Base-by-base conservation (phyloP, 92 coral and sea anemone genomes). In the Zoanthus solanderi region DNA sequence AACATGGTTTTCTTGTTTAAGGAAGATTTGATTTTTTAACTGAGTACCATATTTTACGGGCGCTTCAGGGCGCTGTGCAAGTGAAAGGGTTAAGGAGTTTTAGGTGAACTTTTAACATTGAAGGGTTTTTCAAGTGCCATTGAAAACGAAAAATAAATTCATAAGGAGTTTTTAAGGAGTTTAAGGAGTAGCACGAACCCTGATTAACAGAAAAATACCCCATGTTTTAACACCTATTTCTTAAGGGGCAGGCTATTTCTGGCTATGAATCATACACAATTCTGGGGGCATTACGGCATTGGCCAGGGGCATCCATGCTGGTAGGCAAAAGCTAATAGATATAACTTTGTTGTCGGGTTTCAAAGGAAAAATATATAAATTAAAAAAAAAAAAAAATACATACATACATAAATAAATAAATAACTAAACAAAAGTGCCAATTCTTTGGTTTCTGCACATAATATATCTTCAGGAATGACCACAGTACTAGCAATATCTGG, bases 401-500 rank as follows among this genome's bases (percentile, higher is more conserved):
- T 34, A 37, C 18, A 15, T 34, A 32, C 1, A 16, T 17, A 72
- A 16, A 37, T 72, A 31, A 3, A 34, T 18, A 72, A 73, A 78
- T 47, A 78, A n/a, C 8, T 11, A 45, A 17, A 23, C 23, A 18
- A 29, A 18, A 2, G 52, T 50, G 53, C 69, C 83, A 78, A 52
- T 47, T 18, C 48, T 58, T 78, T 78, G 83, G 53, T 78, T 58
- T 78, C 83, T 78, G 69, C 65, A n/a, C 48, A 34, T 52, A 32
- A 18, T 47, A 78, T 78, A 47, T 78, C 83, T 47, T 78, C 68
- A 53, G 46, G 42, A 47, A 78, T 78, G 23, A 78, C 67, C n/a
- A 78, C 68, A 78, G 53, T 28, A 30, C n/a, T 44, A 45, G 83
- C 44, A 58, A 78, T 32, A 78, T 78, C 83, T 47, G 83, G 83